Conservation (phyloP, 2,888 invertebrate genomes). For the Tachina fera region DNA sequence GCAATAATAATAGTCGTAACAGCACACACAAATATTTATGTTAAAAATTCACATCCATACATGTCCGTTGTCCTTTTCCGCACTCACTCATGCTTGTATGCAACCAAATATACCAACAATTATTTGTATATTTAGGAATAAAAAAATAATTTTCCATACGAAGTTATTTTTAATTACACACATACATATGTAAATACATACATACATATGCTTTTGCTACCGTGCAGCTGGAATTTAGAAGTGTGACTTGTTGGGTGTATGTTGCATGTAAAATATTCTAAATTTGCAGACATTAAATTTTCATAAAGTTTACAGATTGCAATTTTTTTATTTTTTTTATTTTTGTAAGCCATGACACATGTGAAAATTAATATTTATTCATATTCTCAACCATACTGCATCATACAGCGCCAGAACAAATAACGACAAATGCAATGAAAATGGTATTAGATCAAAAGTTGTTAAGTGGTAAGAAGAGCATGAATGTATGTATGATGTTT, state of each 20-base stretch:
- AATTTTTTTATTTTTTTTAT: slow-evolving; percentile 12
- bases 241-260: slow-evolving; percentile 18
- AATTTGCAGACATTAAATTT: slow-evolving; percentile 65
- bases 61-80: slow-evolving; percentile 38
- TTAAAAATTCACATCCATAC: background rate
- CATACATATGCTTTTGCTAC: background rate
- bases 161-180: slow-evolving; percentile 37
- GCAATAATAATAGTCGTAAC: slow-evolving; percentile 42
- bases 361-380: slow-evolving; percentile 68
- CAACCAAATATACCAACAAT: slow-evolving; percentile 46
- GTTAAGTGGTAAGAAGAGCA: no score
- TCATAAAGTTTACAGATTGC: slow-evolving; percentile 57
- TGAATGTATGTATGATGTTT: background rate
- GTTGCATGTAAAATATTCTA: slow-evolving; percentile 50
- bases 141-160: slow-evolving; percentile 63
- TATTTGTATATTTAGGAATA: slow-evolving; percentile 49
- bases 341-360: slow-evolving; percentile 51
- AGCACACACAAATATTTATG: background rate
- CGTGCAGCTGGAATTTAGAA: slow-evolving; percentile 26
- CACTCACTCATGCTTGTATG: background rate
- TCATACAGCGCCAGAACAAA: slow-evolving; percentile 1
- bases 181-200: no score
- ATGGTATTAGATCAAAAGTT: slow-evolving; percentile 53
- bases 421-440: slow-evolving; percentile 42
- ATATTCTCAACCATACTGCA: slow-evolving; percentile 41